Evolutionary conservation across 2,113 vertebrate genomes (phyloP), one percentile per base, ranked within the genome.

Genomic region (Campylomormyrus tamandua): DNA sequence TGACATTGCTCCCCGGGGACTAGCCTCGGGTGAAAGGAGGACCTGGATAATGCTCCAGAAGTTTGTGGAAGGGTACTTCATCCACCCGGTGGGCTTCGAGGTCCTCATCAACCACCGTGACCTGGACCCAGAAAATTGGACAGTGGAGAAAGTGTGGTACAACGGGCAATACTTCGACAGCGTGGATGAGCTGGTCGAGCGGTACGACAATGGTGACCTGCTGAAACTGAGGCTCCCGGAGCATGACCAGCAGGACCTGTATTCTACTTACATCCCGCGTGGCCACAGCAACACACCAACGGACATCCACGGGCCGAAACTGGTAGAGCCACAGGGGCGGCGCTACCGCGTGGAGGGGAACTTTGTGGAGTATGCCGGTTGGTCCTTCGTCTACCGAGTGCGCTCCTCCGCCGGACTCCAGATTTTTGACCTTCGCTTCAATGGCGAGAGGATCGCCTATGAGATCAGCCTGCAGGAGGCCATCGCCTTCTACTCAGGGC

Each of bases 381-480:
- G 98, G 98, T 97, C 97, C 49, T 96, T 98, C 11, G 95, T 97
- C 0, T 98, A 97, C 92, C 92, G 97, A 3, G 94, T 98, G 17
- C 96, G 97, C 15, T 95, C 97, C 6, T 97, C 97, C 0, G 94
- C 97, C 0, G 98, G 98, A 1, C 92, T 98, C 77, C 97, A 98
- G 92, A 91, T 99, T 27, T 97, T 98, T 49, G 96, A 99, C 58
- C 45, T 98, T 35, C 95, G 95, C 49, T 99, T 97, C 50, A 95
- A 95, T 0, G 96, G 96, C 0, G 96, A 98, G 93, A 95, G 96
- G 1, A 89, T 99, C 0, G 98, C 97, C 46, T 99, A 98, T 0
- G 98, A 99, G 93, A 91, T 99, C 90, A 97, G 97, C 48, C 92
- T 99, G 31, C 98, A 99, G 90, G 97, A 99, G 91, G 98, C 98